Base-by-base conservation (phyloP, 1,140 invertebrate species). In the Laupala kohalensis region DNA sequence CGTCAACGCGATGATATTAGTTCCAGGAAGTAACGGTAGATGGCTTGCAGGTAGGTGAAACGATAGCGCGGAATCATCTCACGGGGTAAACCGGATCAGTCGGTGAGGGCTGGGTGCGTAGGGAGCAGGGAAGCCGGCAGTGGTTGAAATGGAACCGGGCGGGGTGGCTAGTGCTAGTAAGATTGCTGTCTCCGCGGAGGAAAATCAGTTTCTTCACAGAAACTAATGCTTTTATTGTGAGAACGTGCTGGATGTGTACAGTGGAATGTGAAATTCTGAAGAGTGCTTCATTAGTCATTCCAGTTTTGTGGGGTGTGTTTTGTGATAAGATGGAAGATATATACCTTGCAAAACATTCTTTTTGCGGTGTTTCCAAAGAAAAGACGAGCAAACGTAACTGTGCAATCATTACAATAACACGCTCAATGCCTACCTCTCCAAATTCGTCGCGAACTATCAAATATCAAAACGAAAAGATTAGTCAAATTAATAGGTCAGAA, bases 321-420 rank as follows among this genome's bases (percentile, higher is more conserved):
- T 53, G 37, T 53, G 37, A 53, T 53, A 53, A 53, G 9, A 68
- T 68, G 67, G 23, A 29, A 29, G 67, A 68, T 29, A 27, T 28
- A 28, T 68, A 68, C 24, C 28, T 24, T 23, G 67, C 67, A n/a
- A 68, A 68, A 29, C 29, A 68, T 37, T 30, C 67, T 9, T 68
- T 68, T 68, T 29, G 67, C 24, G 67, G 67, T 26, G 27, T 68
- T 15, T 9, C 27, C 23, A 29, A 29, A 5, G 23, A 27, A 29
- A 12, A 12, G 6, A 23, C 27, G 23, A 29, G 29, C 9, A 27
- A 27, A 29, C 3, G 5, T 68, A 29, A 29, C 3, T 37, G 15
- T 29, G 67, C 19, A 23, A 4, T 68, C 29, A 9, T 29, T 19
- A 9, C 67, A 29, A 30, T 27, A 68, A 37, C 27, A 29, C 37